Conservation (phyloP, 2,113 vertebrate species). For the Trinectes maculatus region DNA sequence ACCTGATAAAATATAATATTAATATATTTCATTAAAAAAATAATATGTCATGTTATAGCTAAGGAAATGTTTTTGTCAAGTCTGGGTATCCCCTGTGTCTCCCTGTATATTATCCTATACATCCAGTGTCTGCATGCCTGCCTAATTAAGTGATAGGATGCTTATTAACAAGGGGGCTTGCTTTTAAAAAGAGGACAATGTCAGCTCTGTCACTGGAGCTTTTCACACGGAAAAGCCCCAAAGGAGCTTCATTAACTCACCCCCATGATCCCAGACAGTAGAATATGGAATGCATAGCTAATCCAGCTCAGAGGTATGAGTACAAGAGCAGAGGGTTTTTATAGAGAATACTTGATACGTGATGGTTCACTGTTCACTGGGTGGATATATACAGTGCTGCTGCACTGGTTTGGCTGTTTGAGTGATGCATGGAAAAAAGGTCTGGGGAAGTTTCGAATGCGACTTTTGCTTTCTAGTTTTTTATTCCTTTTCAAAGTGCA, state of each 20-base stretch:
- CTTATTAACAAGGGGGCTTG: slow-evolving; percentile 57
- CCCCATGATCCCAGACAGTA: slow-evolving; percentile 63
- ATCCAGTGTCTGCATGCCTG: neutral
- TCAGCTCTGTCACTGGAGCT: slow-evolving; percentile 54
- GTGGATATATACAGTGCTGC: slow-evolving; percentile 13
- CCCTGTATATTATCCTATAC: neutral
- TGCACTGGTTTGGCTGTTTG: slow-evolving; percentile 15
- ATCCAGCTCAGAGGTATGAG: slow-evolving; percentile 55
- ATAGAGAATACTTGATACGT: slow-evolving; percentile 40
- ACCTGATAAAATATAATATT: too few species aligned
- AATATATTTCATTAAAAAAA: too few species aligned
- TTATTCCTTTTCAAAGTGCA: neutral
- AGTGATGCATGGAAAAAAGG: neutral
- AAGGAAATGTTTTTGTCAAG: neutral
- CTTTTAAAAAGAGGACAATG: slow-evolving; percentile 61
- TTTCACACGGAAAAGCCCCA: slow-evolving; percentile 59
- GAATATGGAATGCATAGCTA: slow-evolving; percentile 66
- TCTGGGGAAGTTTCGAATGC: neutral
- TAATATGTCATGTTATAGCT: too few species aligned
- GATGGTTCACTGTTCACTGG: slow-evolving; percentile 26
- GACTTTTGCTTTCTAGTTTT: neutral
- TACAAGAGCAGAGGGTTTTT: slow-evolving; percentile 18
- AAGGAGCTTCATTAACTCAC: slow-evolving; percentile 71
- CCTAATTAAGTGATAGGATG: slow-evolving; percentile 66
- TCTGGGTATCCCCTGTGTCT: slow-evolving; percentile 13